A percentile compares a stretch with the other conserved stretches of the same genome.
phyloP scores from a whole-genome alignment of 2,888 invertebrate genomes.

The Xylota segnis region DNA sequence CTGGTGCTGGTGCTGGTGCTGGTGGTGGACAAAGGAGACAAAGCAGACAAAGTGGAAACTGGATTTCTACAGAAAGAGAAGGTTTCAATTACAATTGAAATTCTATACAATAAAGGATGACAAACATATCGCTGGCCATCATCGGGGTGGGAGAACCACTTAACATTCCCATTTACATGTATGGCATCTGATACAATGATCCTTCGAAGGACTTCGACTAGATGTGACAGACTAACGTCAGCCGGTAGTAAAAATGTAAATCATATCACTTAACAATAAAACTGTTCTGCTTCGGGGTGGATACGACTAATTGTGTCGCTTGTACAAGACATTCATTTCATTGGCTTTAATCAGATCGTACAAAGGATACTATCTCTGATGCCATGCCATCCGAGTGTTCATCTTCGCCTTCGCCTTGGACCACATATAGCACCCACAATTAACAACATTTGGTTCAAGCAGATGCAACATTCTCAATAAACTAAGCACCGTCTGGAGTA shows the following conservation, averaged over 20 bases:
- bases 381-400: no score
- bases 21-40: background rate
- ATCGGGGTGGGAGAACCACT: background rate
- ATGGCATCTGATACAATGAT: background rate
- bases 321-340: no score
- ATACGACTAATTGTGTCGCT: no score
- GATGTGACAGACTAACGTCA: background rate
- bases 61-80: slow-evolving; percentile 14
- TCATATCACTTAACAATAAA: slow-evolving; percentile 44
- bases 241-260: slow-evolving; percentile 36
- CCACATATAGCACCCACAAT: no score
- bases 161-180: slow-evolving; percentile 14
- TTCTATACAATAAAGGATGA: slow-evolving; percentile 24
- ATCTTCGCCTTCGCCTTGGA: no score
- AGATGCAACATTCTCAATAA: background rate
- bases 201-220: slow-evolving; percentile 5
- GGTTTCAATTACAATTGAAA: slow-evolving; percentile 43
- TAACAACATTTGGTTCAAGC: no score
- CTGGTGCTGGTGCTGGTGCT: background rate
- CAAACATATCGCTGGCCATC: slow-evolving; percentile 19
- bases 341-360: no score
- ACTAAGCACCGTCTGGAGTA: background rate
- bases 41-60: background rate
- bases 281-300: background rate
- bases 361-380: no score